Evolutionary conservation across 2,113 vertebrate genomes (phyloP).

Genomic region (Quiscalus mexicanus): DNA sequence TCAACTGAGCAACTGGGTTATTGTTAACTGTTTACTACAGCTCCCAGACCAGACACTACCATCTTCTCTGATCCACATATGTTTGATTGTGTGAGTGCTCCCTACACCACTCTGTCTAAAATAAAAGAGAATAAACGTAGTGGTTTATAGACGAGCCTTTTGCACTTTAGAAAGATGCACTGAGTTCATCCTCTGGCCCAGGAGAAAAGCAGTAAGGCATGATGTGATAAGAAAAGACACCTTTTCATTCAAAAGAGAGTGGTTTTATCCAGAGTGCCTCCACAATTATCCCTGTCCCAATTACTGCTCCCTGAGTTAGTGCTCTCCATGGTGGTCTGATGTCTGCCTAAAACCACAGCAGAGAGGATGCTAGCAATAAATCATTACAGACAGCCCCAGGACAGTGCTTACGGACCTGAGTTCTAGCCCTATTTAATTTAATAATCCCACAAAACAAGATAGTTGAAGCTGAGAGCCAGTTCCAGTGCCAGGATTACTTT

Average conservation of each 20-base stretch:
- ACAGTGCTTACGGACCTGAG: background rate
- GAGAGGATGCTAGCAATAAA: background rate
- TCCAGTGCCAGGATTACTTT: background rate
- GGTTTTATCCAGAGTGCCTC: background rate
- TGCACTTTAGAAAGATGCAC: background rate
- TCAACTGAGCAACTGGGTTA: background rate
- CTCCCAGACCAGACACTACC: background rate
- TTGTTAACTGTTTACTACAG: background rate
- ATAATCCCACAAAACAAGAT: background rate
- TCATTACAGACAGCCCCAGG: background rate
- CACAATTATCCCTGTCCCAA: background rate
- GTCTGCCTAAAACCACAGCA: background rate
- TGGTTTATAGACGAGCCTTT: background rate
- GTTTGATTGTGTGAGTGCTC: background rate
- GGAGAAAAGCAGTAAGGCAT: background rate
- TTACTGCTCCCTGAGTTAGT: background rate
- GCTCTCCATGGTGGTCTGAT: background rate
- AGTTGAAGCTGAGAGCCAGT: background rate
- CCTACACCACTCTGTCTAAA: background rate
- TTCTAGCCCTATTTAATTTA: background rate
- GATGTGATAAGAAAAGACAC: background rate
- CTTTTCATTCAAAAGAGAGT: background rate
- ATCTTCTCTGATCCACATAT: background rate
- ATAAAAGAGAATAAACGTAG: background rate
- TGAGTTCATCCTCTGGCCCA: background rate